phyloP scores from a whole-genome alignment of 2,888 invertebrate genomes.

The Ornithoptera alexandrae region DNA sequence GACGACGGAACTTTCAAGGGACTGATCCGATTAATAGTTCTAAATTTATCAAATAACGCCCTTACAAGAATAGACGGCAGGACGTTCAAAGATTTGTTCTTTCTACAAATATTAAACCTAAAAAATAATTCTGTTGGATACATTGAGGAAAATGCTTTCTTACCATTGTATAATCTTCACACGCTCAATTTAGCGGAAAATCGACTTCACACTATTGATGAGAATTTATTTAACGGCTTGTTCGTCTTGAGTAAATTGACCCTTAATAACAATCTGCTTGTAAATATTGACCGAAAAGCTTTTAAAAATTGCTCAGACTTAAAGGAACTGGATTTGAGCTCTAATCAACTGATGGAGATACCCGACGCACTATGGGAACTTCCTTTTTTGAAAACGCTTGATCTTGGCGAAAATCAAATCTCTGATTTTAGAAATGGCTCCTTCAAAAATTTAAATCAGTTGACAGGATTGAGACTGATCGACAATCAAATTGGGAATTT shows the following conservation, averaged over 20 bases:
- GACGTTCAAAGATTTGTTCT: conserved; percentile 92
- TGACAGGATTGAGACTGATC: conserved; percentile 92
- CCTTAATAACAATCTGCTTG: conserved; percentile 91
- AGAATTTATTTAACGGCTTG: conserved; percentile 90
- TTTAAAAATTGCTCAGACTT: conserved; percentile 93
- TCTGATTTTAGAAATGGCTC: conserved; percentile 90
- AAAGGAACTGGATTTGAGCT: conserved; percentile 93
- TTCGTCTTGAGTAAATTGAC: conserved; percentile 91
- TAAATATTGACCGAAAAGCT: conserved; percentile 87
- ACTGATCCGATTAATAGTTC: conserved; percentile 89
- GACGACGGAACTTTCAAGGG: conserved; percentile 92
- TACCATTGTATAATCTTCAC: conserved; percentile 92
- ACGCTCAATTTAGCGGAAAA: conserved; percentile 94
- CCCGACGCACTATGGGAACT: conserved; percentile 91
- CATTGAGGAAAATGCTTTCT: conserved; percentile 92
- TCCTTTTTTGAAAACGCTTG: conserved; percentile 91
- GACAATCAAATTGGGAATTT: conserved; percentile 94
- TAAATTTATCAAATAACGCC: conserved; percentile 93
- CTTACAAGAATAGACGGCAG: conserved; percentile 89
- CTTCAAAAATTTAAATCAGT: conserved; percentile 90
- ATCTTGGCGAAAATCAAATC: conserved; percentile 95
- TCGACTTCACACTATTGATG: conserved; percentile 88
- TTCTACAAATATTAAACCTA: conserved; percentile 91
- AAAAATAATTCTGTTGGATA: conserved; percentile 93
- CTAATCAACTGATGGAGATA: conserved; percentile 89